A percentile compares a stretch with the other conserved stretches of the same genome.
Evolutionary conservation across 2,113 vertebrate species (phyloP).

Genomic region (Macaca mulatta): DNA sequence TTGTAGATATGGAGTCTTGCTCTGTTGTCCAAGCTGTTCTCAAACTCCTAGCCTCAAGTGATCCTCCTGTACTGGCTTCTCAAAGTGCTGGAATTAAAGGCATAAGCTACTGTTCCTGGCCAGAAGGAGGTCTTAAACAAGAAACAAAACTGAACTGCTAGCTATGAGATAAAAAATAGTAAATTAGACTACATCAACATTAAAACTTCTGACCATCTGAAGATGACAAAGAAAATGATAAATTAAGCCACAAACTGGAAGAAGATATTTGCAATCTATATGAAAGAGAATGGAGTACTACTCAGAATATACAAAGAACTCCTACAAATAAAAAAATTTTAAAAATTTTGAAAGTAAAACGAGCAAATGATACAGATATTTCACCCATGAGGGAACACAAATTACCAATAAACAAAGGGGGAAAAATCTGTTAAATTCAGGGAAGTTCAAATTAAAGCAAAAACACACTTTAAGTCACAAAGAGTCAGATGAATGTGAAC

Average conservation of each 20-base stretch:
- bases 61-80: too few species aligned
- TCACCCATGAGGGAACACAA: background rate
- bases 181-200: background rate
- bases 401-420: background rate
- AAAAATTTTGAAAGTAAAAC: background rate
- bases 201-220: background rate
- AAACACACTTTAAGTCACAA: background rate
- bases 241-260: background rate
- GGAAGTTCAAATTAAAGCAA: background rate
- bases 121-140: background rate
- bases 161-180: background rate
- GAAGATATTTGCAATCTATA: background rate
- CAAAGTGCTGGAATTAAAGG: too few species aligned
- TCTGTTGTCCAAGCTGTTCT: too few species aligned
- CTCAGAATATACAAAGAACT: background rate
- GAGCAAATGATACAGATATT: background rate
- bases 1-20: too few species aligned
- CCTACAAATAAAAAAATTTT: background rate
- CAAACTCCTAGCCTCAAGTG: too few species aligned
- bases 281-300: background rate
- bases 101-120: too few species aligned
- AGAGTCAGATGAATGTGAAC: background rate
- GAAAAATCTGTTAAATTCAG: background rate
- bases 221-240: background rate
- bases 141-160: background rate